Conservation (phyloP, 2,797 vertebrate genomes). For the Enteromius trimaculatus region DNA sequence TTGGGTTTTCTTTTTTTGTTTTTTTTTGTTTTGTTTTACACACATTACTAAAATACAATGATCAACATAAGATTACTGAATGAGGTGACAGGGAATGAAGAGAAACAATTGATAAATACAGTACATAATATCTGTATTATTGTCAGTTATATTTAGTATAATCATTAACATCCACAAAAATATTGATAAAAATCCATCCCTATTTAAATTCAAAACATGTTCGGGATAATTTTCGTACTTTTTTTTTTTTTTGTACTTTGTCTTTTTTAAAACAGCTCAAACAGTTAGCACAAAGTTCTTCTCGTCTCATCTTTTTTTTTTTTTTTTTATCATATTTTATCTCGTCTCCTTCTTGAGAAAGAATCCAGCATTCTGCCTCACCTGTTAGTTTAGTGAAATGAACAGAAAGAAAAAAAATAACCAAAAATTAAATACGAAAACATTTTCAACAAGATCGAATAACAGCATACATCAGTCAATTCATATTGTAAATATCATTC, state of each 20-base stretch:
- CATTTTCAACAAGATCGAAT: constrained; percentile 58
- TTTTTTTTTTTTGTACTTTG: constrained; percentile 62
- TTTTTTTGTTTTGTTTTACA: constrained; percentile 64
- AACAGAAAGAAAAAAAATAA: constrained; percentile 53
- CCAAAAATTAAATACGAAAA: constrained; percentile 61
- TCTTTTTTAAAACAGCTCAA: constrained; percentile 69
- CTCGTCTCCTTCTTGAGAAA: constrained; percentile 80
- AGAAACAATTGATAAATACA: constrained; percentile 80
- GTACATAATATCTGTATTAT: constrained; percentile 78
- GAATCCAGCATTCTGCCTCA: constrained; percentile 83
- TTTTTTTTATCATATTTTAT: constrained; percentile 67
- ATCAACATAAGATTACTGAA: constrained; percentile 82
- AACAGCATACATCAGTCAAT: constrained; percentile 68
- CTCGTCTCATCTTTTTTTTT: constrained; percentile 53
- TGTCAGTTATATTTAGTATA: constrained; percentile 70
- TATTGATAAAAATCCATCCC: constrained; percentile 80
- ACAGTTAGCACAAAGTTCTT: constrained; percentile 67
- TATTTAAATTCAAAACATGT: constrained; percentile 77
- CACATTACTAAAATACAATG: constrained; percentile 89
- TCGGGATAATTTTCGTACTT: constrained; percentile 60
- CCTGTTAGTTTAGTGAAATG: constrained; percentile 80
- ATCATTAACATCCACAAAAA: constrained; percentile 84
- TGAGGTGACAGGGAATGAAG: constrained; percentile 81
- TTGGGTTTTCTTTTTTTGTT: constrained; percentile 72
- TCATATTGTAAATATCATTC: constrained; percentile 61